phyloP scores from a whole-genome alignment of 1,140 invertebrate genomes.

The Drosophila jambulina region DNA sequence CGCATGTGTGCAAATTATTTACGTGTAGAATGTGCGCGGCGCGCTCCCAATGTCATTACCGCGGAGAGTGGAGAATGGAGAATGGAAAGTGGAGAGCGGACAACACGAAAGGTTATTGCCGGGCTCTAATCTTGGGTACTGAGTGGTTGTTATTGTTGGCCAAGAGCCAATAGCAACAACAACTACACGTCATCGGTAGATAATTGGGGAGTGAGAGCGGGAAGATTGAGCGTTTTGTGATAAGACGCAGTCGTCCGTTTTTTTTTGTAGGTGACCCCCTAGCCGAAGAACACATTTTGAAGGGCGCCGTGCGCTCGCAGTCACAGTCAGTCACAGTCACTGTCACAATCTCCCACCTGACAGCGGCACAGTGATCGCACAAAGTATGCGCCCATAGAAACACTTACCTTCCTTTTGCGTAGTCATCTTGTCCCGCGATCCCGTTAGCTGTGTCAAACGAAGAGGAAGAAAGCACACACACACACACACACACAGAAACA shows the following conservation, averaged over 20 bases:
- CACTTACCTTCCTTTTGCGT: slow-evolving; percentile 45
- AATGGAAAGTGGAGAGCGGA: slow-evolving; percentile 6
- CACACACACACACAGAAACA: not conserved
- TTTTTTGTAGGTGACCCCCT: slow-evolving; percentile 73
- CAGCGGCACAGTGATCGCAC: slow-evolving; percentile 25
- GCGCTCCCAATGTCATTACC: slow-evolving; percentile 72
- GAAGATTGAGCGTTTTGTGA: slow-evolving; percentile 63
- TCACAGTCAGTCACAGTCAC: slow-evolving; percentile 1
- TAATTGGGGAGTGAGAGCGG: slow-evolving; percentile 58
- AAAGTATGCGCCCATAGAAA: not conserved
- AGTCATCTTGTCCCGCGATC: slow-evolving; percentile 28
- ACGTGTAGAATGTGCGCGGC: slow-evolving; percentile 44
- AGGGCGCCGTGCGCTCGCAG: slow-evolving; percentile 48
- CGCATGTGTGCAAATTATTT: slow-evolving; percentile 50
- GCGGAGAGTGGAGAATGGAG: slow-evolving; percentile 13
- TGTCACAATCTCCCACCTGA: slow-evolving; percentile 25
- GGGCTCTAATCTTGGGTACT: slow-evolving; percentile 51
- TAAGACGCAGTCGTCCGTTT: slow-evolving; percentile 50
- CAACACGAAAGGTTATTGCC: slow-evolving; percentile 51
- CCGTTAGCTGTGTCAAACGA: slow-evolving; percentile 1
- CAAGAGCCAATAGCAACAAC: slow-evolving; percentile 12
- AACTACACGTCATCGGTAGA: slow-evolving; percentile 54
- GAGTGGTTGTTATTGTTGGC: slow-evolving; percentile 27
- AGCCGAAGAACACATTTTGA: slow-evolving; percentile 66
- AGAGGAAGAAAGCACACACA: not conserved